These are phyloP conservation scores for Ips typographus DNA, from an alignment of 1,140 invertebrate species.

Conservation along the genomic window DNA sequence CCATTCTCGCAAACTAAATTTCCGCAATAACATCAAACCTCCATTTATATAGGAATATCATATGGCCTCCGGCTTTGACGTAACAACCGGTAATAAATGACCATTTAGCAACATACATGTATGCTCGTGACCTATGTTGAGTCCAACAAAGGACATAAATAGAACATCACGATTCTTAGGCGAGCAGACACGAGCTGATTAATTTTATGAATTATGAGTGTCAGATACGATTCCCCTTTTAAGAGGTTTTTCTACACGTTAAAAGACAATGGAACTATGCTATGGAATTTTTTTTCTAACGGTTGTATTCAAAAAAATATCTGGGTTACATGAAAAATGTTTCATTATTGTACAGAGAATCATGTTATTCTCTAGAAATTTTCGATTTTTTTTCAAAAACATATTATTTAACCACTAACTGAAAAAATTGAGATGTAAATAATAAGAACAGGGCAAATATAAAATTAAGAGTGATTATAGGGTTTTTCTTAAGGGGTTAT, in stretches of 20 bases:
- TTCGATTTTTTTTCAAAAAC: no score
- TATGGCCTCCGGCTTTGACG: background rate
- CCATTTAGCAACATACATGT: constrained; percentile 27
- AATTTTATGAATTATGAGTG: constrained; percentile 31
- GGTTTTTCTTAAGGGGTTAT: no score
- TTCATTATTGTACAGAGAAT: no score
- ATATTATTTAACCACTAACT: no score
- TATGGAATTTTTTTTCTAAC: background rate
- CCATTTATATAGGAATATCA: background rate
- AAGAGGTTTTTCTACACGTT: background rate
- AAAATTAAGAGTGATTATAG: no score
- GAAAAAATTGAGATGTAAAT: no score
- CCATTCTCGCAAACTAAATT: background rate
- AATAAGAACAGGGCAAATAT: no score
- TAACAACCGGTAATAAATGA: constrained; percentile 12
- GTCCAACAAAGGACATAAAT: constrained; percentile 26
- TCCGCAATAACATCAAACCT: background rate
- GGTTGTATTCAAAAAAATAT: no score
- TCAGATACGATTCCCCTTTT: constrained; percentile 19
- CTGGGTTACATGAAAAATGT: no score
- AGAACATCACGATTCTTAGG: constrained; percentile 21
- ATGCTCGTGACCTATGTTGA: constrained; percentile 23
- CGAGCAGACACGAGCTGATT: constrained; percentile 19
- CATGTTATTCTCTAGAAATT: no score
- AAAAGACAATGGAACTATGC: constrained; percentile 9